A percentile compares a stretch with the other conserved stretches of the same genome.
These are phyloP conservation scores for Paradoxurus hermaphroditus DNA, from an alignment of 2,113 vertebrate species.

Conservation along the genomic window DNA sequence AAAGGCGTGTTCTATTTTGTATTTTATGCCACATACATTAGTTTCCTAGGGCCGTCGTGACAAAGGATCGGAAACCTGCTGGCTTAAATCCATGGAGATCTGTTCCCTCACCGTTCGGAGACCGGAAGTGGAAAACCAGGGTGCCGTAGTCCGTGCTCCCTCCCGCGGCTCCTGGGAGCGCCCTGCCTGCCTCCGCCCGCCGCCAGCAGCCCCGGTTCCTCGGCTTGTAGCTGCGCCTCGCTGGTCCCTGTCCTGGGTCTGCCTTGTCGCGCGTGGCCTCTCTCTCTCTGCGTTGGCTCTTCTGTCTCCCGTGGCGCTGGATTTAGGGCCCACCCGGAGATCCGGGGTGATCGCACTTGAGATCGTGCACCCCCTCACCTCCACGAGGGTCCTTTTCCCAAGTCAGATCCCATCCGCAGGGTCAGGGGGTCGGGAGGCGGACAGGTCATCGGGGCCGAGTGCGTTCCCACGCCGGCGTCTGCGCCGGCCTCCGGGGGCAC, in stretches of 20 bases:
- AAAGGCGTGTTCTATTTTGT: neutral
- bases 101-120: neutral
- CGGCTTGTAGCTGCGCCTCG: neutral
- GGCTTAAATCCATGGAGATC: neutral
- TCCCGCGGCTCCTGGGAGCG: fast-evolving
- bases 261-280: neutral
- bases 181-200: neutral
- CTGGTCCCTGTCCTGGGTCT: neutral
- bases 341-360: neutral
- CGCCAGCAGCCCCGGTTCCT: neutral
- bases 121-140: neutral
- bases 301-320: neutral
- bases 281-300: neutral
- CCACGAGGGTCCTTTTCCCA: neutral
- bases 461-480: neutral
- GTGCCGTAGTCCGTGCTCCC: neutral
- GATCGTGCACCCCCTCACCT: neutral
- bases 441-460: fast-evolving
- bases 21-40: neutral
- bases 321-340: neutral
- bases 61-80: neutral
- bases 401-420: neutral
- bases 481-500: no score
- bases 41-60: neutral
- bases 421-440: neutral